Base-by-base conservation (phyloP, 2,888 invertebrate species). In the Meliscaeva auricollis region DNA sequence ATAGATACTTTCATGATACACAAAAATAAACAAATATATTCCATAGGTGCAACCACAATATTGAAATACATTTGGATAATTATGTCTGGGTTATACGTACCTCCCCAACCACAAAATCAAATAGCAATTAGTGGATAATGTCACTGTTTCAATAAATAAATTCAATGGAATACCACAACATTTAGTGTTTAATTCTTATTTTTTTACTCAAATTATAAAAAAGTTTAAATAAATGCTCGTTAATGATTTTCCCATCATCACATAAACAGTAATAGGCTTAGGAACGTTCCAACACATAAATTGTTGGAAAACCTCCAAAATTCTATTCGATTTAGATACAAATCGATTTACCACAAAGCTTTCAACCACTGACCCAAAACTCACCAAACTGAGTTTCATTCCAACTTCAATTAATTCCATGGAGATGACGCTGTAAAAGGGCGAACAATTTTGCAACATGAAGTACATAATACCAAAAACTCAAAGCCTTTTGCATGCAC, bases 391-490 rank as follows among this genome's bases (percentile, higher is more conserved):
- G 17, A 52, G 62, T 41, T 58, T 52, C n/a, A 56, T 58, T 81
- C 66, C 26, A 56, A 72, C 44, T 58, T 32, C 41, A 75, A 69
- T 75, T 62, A 48, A 62, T 46, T 22, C 38, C 35, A 48, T n/a
- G 17, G 26, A 41, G 32, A 56, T 3, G 32, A 4, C 26, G 50
- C 4, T 26, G 2, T 26, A 2, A 52, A 44, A n/a, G 50, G 32
- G 7, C 30, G 20, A 38, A 17, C 44, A 38, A 30, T 30, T 66
- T 50, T 81, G 46, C 56, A 50, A 76, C 8, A 38, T 66, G 52
- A 66, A 81, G n/a, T n/a, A n/a, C n/a, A n/a, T n/a, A 76, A 76
- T 66, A 76, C 66, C 70, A 72, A 64, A 62, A 70, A 41, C 20
- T n/a, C 22, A 44, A 70, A 41, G 13, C n/a, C 46, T 11, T n/a